Percentiles rank a stretch among this genome's conserved stretches.
phyloP scores from a whole-genome alignment of 1,140 invertebrate species.

The Teleogryllus occipitalis region DNA sequence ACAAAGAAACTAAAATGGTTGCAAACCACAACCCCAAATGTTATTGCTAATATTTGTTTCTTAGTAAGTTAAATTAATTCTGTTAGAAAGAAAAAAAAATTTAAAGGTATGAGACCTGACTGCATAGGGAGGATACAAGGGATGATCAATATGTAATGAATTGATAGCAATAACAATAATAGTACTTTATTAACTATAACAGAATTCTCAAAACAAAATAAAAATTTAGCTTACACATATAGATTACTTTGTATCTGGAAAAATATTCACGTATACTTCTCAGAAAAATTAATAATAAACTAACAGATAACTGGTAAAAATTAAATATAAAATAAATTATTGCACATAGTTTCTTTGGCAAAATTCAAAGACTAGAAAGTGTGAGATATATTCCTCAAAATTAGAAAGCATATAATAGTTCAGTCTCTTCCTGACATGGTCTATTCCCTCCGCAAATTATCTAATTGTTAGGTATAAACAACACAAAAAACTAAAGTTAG shows the following conservation, averaged over 20 bases:
- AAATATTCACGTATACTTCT: background rate
- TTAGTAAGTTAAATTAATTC: too few species aligned
- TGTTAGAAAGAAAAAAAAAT: too few species aligned
- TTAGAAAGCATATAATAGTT: background rate
- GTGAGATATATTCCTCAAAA: background rate
- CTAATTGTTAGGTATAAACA: background rate
- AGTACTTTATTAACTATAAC: too few species aligned
- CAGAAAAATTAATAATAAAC: background rate
- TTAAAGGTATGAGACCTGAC: too few species aligned
- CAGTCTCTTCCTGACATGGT: background rate
- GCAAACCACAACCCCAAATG: too few species aligned
- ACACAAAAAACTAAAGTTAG: background rate
- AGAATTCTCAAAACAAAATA: background rate
- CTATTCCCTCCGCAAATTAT: background rate
- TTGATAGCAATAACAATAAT: too few species aligned
- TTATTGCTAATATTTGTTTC: too few species aligned
- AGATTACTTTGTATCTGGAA: background rate
- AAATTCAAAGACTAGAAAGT: background rate
- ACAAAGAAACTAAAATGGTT: too few species aligned
- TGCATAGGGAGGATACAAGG: too few species aligned
- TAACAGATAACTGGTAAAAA: background rate
- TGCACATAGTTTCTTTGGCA: background rate
- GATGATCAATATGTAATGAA: too few species aligned
- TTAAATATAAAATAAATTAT: background rate
- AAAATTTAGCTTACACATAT: background rate